Evolutionary conservation across 2,797 vertebrate species (phyloP).

Genomic region (Allobates femoralis): DNA sequence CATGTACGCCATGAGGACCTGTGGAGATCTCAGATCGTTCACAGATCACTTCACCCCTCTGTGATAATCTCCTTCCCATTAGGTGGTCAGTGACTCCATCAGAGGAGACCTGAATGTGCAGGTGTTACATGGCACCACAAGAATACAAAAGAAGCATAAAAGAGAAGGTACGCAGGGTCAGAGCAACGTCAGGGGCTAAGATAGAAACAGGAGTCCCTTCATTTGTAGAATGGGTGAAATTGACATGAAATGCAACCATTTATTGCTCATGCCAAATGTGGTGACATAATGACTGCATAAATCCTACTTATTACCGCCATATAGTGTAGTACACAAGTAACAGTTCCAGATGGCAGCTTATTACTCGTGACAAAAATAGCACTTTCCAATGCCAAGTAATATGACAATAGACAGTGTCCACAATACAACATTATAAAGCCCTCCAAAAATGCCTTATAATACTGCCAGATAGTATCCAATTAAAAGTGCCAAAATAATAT

Average conservation of each 20-base stretch:
- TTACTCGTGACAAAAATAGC: too few relatives aligned
- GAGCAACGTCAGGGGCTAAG: not conserved
- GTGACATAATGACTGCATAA: too few relatives aligned
- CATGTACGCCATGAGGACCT: not conserved
- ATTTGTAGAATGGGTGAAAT: not conserved
- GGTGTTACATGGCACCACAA: not conserved
- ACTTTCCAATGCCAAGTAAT: too few relatives aligned
- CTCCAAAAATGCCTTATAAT: not conserved
- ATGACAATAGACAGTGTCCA: too few relatives aligned
- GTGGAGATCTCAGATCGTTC: slow-evolving; percentile 30
- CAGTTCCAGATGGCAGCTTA: too few relatives aligned
- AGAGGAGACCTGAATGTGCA: slow-evolving; percentile 2
- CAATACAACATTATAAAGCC: not conserved
- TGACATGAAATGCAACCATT: not conserved
- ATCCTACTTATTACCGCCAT: too few relatives aligned
- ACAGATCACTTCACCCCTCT: slow-evolving; percentile 45
- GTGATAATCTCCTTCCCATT: slow-evolving; percentile 51
- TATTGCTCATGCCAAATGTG: too few relatives aligned
- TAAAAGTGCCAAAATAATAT: not conserved
- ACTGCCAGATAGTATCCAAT: not conserved
- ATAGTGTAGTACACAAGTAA: too few relatives aligned
- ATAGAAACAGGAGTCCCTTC: not conserved
- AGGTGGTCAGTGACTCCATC: slow-evolving; percentile 28
- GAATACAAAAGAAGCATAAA: slow-evolving; percentile 15
- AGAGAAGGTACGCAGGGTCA: not conserved